These are phyloP conservation scores for Lasius platythorax DNA, from an alignment of 2,888 invertebrate species.

Conservation along the genomic window DNA sequence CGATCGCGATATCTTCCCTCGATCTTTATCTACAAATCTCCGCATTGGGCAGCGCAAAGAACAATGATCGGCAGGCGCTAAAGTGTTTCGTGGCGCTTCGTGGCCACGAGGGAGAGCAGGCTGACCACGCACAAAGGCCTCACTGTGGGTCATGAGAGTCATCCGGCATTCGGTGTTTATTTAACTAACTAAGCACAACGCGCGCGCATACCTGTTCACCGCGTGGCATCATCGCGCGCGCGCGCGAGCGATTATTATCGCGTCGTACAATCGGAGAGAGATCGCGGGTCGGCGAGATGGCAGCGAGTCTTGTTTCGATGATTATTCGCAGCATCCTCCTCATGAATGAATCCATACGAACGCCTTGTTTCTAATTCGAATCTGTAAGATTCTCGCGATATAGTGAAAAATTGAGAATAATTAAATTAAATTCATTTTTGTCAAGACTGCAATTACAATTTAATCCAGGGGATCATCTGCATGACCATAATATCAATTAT, in stretches of 20 bases:
- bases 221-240: constrained; percentile 50
- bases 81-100: constrained; percentile 66
- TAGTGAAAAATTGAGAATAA: neutral
- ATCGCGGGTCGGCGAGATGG: constrained; percentile 42
- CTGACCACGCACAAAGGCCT: constrained; percentile 73
- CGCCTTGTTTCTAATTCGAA: neutral
- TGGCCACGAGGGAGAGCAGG: constrained; percentile 23
- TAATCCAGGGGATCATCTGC: neutral
- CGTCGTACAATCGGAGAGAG: constrained; percentile 30
- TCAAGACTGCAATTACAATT: neutral
- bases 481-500: neutral
- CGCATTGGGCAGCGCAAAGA: constrained; percentile 35
- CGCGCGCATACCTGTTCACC: constrained; percentile 50
- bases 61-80: constrained; percentile 62
- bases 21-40: constrained; percentile 56
- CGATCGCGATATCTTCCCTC: constrained; percentile 31
- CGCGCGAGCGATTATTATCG: constrained; percentile 39
- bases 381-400: neutral
- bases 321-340: constrained; percentile 32
- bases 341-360: constrained; percentile 7
- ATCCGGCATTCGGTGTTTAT: constrained; percentile 76
- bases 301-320: constrained; percentile 37
- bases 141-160: constrained; percentile 65
- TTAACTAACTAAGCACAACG: constrained; percentile 80
- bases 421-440: neutral